Base-by-base conservation (phyloP, 2,888 invertebrate genomes). In the Zygaena filipendulae region DNA sequence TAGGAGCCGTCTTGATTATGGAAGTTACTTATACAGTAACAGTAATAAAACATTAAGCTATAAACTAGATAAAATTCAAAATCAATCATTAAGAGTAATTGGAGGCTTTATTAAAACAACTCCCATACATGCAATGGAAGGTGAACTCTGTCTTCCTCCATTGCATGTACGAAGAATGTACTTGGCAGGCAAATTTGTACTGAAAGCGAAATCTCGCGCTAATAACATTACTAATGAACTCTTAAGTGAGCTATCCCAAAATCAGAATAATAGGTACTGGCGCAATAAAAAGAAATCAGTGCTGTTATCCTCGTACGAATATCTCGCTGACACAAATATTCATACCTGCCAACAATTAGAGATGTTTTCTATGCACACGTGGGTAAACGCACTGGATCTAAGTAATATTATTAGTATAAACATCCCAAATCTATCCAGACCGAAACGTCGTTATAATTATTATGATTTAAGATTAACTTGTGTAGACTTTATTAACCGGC, bases 1-100 rank as follows among this genome's bases (percentile, higher is more conserved):
- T 21, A 23, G 48, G 10, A 47, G 46, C 25, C 26, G 47, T 13
- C 10, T 50, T 0, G 46, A 47, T 24, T 45, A 43, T 27, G 42
- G 28, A 1, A 16, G 39, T 18, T 43, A 37, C 28, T 16, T 48
- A 1, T 41, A 35, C 24, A 39, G 32, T 3, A 40, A 21, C 16
- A 34, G 36, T 16, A 13, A 21, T 9, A 30, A 42, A 25, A 33
- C 23, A 3, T 23, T 42, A 21, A 12, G 42, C 16, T 4, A 13
- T 8, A 46, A 42, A 29, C 8, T 45, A 21, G 38, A 42, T 18
- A 38, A 21, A 19, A 12, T 45, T 2, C 49, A 43, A 30, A 43
- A 43, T 30, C 38, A 40, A 21, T 36, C 35, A 2, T 20, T 42
- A 27, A 30, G 42, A 28, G 30, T 35, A 4, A 26, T 40, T n/a